Conservation (phyloP, 1,140 invertebrate genomes). For the Caenorhabditis briggsae region DNA sequence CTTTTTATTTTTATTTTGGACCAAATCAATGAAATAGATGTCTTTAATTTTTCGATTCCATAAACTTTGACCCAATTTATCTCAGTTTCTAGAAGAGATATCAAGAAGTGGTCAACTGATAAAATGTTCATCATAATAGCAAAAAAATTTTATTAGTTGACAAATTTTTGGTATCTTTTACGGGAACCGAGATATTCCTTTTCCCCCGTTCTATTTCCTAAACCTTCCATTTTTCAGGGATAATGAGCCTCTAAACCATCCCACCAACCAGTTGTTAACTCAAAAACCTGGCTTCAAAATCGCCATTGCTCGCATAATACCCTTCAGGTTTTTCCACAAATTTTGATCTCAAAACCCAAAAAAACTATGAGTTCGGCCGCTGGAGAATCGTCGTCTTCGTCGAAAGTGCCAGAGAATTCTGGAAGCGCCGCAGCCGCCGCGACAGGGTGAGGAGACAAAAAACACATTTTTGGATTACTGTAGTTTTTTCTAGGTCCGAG, state of each 20-base stretch:
- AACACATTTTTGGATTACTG: neutral
- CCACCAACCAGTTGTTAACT: neutral
- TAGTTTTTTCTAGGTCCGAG: constrained; percentile 59
- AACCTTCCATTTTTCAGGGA: neutral
- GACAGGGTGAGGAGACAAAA: neutral
- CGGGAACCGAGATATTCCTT: too few relatives aligned
- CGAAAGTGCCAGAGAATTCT: constrained; percentile 31
- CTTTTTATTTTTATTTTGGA: too few relatives aligned
- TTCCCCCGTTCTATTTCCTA: neutral
- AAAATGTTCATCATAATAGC: too few relatives aligned
- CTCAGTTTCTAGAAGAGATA: too few relatives aligned
- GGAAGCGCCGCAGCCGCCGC: neutral
- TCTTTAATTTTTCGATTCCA: too few relatives aligned
- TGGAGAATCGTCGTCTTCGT: constrained; percentile 42
- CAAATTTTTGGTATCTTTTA: too few relatives aligned
- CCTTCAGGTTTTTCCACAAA: constrained; percentile 20
- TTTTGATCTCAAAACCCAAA: neutral
- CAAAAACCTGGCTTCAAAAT: neutral
- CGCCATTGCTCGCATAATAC: neutral
- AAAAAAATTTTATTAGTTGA: too few relatives aligned
- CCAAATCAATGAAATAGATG: too few relatives aligned
- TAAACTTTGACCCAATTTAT: too few relatives aligned
- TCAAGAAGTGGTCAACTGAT: too few relatives aligned
- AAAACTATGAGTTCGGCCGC: constrained; percentile 1
- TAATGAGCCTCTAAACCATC: neutral